These are phyloP conservation scores for Ennomos erosarius DNA, from an alignment of 2,888 invertebrate species.

Conservation along the genomic window DNA sequence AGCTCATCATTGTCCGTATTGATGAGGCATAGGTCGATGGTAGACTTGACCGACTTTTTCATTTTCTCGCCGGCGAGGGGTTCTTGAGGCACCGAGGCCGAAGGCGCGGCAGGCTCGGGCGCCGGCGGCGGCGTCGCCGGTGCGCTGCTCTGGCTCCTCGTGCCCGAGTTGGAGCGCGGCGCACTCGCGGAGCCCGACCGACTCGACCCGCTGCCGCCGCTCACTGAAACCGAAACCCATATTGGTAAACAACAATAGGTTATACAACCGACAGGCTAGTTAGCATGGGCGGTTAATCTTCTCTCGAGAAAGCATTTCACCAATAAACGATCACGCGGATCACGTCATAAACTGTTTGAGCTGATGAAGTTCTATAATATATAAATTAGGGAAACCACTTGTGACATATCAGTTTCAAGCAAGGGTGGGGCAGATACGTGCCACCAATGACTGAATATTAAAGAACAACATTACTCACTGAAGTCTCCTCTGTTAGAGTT, in stretches of 20 bases:
- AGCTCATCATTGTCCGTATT: slow-evolving; percentile 66
- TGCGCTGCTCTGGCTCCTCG: slow-evolving; percentile 54
- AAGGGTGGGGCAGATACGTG: too few species aligned
- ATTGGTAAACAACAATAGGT: background rate
- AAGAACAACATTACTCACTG: slow-evolving; percentile 56
- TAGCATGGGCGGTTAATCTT: too few species aligned
- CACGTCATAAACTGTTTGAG: too few species aligned
- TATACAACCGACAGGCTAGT: too few species aligned
- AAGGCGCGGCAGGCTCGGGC: slow-evolving; percentile 35
- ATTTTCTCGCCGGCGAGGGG: slow-evolving; percentile 61
- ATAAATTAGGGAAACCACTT: too few species aligned
- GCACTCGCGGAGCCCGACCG: slow-evolving; percentile 67
- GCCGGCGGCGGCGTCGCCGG: slow-evolving; percentile 34
- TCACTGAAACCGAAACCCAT: slow-evolving; percentile 15
- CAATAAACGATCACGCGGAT: too few species aligned
- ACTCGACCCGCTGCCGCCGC: slow-evolving; percentile 47
- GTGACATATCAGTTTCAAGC: too few species aligned
- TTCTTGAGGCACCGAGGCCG: slow-evolving; percentile 56
- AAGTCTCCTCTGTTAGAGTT: slow-evolving; percentile 69
- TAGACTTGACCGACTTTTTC: slow-evolving; percentile 64
- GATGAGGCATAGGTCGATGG: slow-evolving; percentile 63
- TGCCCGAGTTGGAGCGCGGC: slow-evolving; percentile 63
- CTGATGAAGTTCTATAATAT: too few species aligned
- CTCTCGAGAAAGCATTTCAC: too few species aligned
- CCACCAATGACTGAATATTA: too few species aligned